Conservation (phyloP, 1,140 invertebrate genomes). For the Euura saliciscinereae region DNA sequence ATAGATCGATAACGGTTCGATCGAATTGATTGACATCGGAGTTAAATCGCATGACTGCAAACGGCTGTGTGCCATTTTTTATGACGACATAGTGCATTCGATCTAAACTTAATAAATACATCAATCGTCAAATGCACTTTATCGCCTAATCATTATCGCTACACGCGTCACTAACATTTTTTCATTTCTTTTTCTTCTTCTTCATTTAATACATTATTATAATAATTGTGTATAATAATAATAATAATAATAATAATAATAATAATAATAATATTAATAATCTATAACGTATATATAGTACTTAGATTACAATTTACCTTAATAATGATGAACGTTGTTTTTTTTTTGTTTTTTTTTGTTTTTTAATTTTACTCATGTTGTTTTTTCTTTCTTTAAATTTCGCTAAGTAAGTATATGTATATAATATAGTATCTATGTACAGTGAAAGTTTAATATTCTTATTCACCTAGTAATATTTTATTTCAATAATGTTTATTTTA, state of each 20-base stretch:
- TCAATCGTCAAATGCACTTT: conserved; percentile 44
- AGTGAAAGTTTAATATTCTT: background rate
- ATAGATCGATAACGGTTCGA: background rate
- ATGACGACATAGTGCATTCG: conserved; percentile 44
- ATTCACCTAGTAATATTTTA: conserved; percentile 5
- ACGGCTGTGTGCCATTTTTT: conserved; percentile 34
- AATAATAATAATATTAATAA: conserved; percentile 8
- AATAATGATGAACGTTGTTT: background rate
- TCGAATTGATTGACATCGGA: background rate
- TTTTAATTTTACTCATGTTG: background rate
- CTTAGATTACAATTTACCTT: conserved; percentile 2
- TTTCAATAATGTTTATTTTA: background rate
- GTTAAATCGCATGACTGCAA: conserved; percentile 25
- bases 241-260: conserved; percentile 8
- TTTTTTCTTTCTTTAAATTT: background rate
- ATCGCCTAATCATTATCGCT: conserved; percentile 28
- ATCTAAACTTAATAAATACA: conserved; percentile 47
- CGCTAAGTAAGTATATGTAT: background rate
- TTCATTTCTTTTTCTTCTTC: conserved; percentile 10
- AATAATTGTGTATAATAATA: background rate
- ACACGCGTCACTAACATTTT: conserved; percentile 14
- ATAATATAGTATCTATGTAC: conserved; percentile 3
- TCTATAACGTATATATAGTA: background rate
- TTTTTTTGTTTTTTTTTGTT: background rate
- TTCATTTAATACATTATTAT: background rate